Conservation (phyloP, 2,797 vertebrate species). For the Tangara arthus region DNA sequence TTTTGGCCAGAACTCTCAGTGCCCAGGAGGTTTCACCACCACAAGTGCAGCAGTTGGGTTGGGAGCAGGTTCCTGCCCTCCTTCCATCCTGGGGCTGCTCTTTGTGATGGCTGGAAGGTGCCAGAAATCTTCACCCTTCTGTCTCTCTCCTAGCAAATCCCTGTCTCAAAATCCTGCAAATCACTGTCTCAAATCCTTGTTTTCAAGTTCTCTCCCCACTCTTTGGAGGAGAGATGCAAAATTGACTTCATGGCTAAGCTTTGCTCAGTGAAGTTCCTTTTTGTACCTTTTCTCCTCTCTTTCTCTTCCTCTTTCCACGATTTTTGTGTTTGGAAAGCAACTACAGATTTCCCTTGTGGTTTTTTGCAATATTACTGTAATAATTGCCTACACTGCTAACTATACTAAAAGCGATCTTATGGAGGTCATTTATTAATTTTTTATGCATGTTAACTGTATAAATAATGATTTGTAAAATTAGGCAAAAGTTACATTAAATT, state of each 20-base stretch:
- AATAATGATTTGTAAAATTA: slow-evolving; percentile 66
- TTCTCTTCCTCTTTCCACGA: background rate
- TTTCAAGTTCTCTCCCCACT: background rate
- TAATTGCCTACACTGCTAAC: slow-evolving; percentile 3
- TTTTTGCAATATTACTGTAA: slow-evolving; percentile 1
- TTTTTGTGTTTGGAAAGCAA: slow-evolving; percentile 21
- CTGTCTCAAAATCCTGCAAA: background rate
- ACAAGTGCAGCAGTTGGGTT: background rate
- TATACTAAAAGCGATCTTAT: slow-evolving; percentile 16
- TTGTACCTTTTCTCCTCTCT: background rate
- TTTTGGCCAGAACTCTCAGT: background rate
- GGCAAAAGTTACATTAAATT: slow-evolving; percentile 55
- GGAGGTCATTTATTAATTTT: slow-evolving; percentile 50
- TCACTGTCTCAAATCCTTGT: background rate
- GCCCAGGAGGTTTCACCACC: background rate
- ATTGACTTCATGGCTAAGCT: background rate
- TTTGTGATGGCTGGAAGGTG: background rate
- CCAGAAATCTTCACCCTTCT: background rate
- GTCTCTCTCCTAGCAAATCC: background rate
- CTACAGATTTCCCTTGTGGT: background rate
- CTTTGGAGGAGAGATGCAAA: background rate
- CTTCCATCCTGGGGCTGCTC: background rate
- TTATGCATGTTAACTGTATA: slow-evolving; percentile 50
- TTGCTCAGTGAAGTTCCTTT: background rate
- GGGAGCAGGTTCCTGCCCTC: background rate